phyloP scores from a whole-genome alignment of 92 coral and sea anemone species.

The Porites rus region DNA sequence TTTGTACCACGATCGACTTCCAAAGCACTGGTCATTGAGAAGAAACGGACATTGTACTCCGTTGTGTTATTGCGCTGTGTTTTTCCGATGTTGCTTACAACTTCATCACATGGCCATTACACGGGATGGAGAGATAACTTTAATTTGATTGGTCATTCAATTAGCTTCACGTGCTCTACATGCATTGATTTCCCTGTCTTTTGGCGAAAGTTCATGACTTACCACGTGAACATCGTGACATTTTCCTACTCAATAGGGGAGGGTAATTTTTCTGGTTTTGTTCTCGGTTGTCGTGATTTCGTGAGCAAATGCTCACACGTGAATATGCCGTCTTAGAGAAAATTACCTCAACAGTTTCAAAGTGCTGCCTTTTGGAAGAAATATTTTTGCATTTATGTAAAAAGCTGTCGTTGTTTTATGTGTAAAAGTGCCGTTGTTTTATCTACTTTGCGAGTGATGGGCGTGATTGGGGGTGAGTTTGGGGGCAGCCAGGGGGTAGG shows the following conservation, averaged over 20 bases:
- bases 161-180: constrained; percentile 41
- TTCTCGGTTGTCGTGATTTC: neutral
- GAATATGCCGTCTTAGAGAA: neutral
- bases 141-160: constrained; percentile 50
- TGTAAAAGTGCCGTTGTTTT: too few relatives aligned
- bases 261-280: neutral
- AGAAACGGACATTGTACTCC: constrained; percentile 40
- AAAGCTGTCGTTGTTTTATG: too few relatives aligned
- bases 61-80: constrained; percentile 2
- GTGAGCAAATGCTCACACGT: neutral
- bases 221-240: constrained; percentile 25
- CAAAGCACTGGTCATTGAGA: neutral
- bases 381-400: too few relatives aligned
- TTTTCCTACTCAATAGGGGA: constrained; percentile 1
- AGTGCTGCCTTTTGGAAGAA: too few relatives aligned
- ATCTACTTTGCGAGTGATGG: too few relatives aligned
- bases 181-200: neutral
- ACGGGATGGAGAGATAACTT: neutral
- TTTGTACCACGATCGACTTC: neutral
- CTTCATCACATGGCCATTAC: constrained; percentile 29
- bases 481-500: too few relatives aligned
- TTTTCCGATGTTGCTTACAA: neutral
- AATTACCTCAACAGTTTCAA: too few relatives aligned
- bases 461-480: too few relatives aligned
- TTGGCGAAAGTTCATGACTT: neutral